Base-by-base conservation (phyloP, 2,888 invertebrate species). In the Polyploca ridens region DNA sequence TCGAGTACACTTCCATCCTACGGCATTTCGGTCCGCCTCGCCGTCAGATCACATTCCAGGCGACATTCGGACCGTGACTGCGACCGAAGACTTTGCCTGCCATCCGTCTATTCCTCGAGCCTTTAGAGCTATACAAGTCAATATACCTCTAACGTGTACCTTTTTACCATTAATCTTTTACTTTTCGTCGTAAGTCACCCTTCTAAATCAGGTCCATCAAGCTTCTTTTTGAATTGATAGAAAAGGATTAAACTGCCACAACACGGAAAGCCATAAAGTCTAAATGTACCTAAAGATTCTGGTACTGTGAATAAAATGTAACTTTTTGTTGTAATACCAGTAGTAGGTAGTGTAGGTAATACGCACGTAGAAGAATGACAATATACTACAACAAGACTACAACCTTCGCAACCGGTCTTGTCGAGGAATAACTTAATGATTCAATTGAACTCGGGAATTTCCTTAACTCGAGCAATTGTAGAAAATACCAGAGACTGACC, bases 21-120 rank as follows among this genome's bases (percentile, higher is more conserved):
- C 66, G 35, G 54, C 62, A 35, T 58, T 27, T 65, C 63, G 69
- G 68, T 73, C 72, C 66, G 66, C 69, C 66, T 68, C 70, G 69
- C 66, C 58, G 61, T 61, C 69, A 68, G 63, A 68, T 62, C 59
- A 57, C 71, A 74, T 74, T 74, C 74, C 69, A 61, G 63, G 33
- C 14, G 63, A 27, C 65, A 46, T 62, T 16, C 64, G 64, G 66
- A 68, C 69, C 74, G 69, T 72, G 69, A 70, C 69, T 58, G 41
- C 61, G 60, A 60, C 35, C 38, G 13, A 27, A 61, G 19, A 19
- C 60, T 10, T 19, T 19, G 11, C 19, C 38, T 41, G 60, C 19
- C n/a, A 33, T 16, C 59, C 16, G 33, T 8, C 54, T 19, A 19
- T 54, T 54, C 54, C 19, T 14, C 16, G 14, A 54, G 8, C 7